These are phyloP conservation scores for Sciaenops ocellatus DNA, from an alignment of 2,797 vertebrate genomes.

Conservation along the genomic window DNA sequence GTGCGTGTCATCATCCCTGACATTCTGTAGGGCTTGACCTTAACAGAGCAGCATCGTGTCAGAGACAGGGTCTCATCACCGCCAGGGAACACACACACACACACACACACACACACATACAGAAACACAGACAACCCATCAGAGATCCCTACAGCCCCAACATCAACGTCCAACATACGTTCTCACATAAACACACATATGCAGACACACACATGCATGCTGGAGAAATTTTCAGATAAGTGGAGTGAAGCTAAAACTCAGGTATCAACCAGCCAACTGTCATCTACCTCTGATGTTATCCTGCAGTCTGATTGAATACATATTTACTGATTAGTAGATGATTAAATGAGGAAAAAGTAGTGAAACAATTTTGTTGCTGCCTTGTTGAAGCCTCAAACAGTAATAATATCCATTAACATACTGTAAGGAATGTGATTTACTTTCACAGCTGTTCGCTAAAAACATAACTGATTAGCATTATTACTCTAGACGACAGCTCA, in stretches of 20 bases:
- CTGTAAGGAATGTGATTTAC: neutral
- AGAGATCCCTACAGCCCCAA: slow-evolving; percentile 54
- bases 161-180: slow-evolving; percentile 55
- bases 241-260: slow-evolving; percentile 18
- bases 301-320: neutral
- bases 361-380: neutral
- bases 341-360: slow-evolving; percentile 8
- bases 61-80: slow-evolving; percentile 82
- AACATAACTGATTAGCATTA: neutral
- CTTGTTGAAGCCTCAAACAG: neutral
- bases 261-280: slow-evolving; percentile 2
- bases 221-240: slow-evolving; percentile 10
- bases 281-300: slow-evolving; percentile 11
- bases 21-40: slow-evolving; percentile 88
- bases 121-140: slow-evolving; percentile 63
- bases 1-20: slow-evolving; percentile 86
- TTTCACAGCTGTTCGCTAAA: neutral
- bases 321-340: neutral
- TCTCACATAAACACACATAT: slow-evolving; percentile 47
- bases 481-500: neutral
- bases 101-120: slow-evolving; percentile 45
- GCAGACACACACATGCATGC: slow-evolving; percentile 2
- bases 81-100: slow-evolving; percentile 56
- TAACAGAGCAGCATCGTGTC: slow-evolving; percentile 85
- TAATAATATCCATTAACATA: neutral